These are phyloP conservation scores for Greenwoodochromis staneri DNA, from an alignment of 2,113 vertebrate species.

Conservation along the genomic window DNA sequence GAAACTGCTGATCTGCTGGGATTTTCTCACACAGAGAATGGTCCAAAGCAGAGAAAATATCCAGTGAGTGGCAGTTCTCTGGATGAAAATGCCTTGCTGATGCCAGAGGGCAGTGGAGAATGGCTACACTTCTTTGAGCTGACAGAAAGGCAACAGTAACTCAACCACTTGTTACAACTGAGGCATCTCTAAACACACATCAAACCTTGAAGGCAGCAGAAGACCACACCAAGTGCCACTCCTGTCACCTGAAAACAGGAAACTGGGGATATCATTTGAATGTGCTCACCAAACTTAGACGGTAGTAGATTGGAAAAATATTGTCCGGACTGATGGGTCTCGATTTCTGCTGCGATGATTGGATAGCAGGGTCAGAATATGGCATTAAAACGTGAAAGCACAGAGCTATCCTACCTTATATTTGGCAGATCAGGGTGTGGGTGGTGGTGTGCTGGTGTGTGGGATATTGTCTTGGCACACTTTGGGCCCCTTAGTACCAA, in stretches of 20 bases:
- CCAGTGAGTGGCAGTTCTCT: background rate
- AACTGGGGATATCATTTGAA: background rate
- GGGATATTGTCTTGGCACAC: background rate
- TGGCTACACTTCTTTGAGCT: background rate
- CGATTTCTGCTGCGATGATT: background rate
- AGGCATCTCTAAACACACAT: background rate
- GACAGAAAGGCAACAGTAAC: background rate
- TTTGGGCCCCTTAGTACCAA: background rate
- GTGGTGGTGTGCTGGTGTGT: background rate
- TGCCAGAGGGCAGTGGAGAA: background rate
- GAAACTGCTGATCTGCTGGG: background rate
- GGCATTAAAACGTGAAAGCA: background rate
- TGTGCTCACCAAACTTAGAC: background rate
- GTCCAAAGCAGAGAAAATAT: background rate
- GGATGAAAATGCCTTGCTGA: background rate
- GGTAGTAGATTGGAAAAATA: background rate
- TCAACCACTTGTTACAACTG: background rate
- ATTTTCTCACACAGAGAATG: background rate
- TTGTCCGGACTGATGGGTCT: background rate
- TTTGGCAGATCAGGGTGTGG: background rate
- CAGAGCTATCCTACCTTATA: background rate
- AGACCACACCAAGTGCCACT: background rate
- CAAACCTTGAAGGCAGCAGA: background rate
- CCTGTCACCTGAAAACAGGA: background rate
- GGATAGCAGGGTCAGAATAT: background rate